A percentile compares a stretch with the other conserved stretches of the same genome.
phyloP scores from a whole-genome alignment of 2,888 invertebrate genomes.

The Tenthredo distinguenda region DNA sequence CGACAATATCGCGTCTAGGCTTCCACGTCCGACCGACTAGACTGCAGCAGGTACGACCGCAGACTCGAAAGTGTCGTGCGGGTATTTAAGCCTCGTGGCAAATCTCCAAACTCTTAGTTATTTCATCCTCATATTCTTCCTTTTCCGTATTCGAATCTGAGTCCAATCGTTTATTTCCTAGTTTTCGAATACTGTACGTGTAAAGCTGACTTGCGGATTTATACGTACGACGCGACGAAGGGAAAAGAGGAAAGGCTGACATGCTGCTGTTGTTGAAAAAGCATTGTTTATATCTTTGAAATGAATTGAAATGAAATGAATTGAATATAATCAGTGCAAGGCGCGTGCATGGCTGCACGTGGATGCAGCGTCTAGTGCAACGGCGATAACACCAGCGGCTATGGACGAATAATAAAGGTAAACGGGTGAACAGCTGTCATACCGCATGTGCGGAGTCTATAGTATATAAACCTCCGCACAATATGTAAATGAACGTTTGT shows the following conservation, averaged over 20 bases:
- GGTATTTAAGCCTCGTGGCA: conserved; percentile 3
- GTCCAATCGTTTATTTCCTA: background rate
- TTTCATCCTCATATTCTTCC: background rate
- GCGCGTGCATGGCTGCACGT: background rate
- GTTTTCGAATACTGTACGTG: background rate
- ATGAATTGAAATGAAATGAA: background rate
- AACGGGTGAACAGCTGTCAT: conserved; percentile 29
- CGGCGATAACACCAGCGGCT: background rate
- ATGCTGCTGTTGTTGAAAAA: background rate
- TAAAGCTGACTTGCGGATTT: background rate
- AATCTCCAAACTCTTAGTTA: background rate
- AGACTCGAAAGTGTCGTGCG: background rate
- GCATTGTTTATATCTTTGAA: background rate
- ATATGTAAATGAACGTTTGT: conserved; percentile 63
- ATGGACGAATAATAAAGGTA: background rate
- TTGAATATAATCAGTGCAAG: background rate
- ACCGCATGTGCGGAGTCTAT: background rate
- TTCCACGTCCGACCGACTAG: no score
- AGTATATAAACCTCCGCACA: conserved; percentile 30
- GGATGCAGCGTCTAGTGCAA: conserved; percentile 2
- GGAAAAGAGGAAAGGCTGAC: background rate
- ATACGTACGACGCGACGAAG: background rate
- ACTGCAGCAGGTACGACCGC: background rate
- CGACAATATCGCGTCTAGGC: background rate
- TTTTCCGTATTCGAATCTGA: background rate